Evolutionary conservation across 1,140 invertebrate genomes (phyloP).

Genomic region (Nilaparvata lugens): DNA sequence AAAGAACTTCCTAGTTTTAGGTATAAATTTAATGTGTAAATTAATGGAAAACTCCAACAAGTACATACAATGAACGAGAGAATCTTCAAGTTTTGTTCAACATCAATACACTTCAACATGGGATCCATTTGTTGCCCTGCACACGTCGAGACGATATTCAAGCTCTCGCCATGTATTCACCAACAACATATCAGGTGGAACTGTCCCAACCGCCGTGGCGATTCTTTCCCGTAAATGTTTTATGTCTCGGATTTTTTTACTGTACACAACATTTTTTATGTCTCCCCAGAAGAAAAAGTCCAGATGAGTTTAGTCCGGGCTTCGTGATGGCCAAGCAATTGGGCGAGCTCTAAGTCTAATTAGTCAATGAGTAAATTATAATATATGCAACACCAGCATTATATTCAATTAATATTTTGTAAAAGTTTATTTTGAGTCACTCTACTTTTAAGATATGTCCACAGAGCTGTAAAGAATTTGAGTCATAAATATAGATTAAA

Average conservation of each 20-base stretch:
- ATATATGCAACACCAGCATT: no score
- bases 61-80: constrained; percentile 1
- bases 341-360: no score
- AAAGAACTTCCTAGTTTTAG: constrained; percentile 7
- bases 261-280: constrained; percentile 4
- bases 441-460: no score
- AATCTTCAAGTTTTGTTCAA: constrained; percentile 6
- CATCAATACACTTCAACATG: constrained; percentile 11
- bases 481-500: no score
- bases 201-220: constrained; percentile 3
- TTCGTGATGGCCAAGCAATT: constrained; percentile 2
- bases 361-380: no score
- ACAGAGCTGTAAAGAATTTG: no score
- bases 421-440: no score
- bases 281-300: constrained; percentile 2
- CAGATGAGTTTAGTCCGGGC: background rate
- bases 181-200: constrained; percentile 10
- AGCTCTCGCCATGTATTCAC: constrained; percentile 8
- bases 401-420: no score
- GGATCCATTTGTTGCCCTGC: constrained; percentile 16
- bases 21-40: constrained; percentile 11
- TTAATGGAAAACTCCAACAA: background rate
- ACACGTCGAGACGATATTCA: constrained; percentile 15
- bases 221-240: constrained; percentile 5
- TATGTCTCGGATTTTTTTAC: background rate